Percentiles rank a stretch among this genome's conserved stretches.
Evolutionary conservation across 2,113 vertebrate species (phyloP).

Genomic region (Hippocampus zosterae): DNA sequence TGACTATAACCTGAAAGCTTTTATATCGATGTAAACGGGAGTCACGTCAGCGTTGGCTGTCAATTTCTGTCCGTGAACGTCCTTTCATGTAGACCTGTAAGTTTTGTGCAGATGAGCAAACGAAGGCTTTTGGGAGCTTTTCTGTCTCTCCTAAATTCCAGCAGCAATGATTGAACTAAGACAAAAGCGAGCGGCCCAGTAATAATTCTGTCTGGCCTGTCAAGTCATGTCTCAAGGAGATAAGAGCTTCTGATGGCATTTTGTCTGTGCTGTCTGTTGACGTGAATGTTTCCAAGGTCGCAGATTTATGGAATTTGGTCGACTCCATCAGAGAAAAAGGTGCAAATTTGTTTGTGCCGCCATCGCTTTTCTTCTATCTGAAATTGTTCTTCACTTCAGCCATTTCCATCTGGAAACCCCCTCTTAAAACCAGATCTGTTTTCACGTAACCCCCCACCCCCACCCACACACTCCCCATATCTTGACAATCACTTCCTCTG

Average conservation of each 20-base stretch:
- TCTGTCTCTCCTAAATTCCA: constrained; percentile 9
- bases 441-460: not conserved
- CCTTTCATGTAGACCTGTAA: not conserved
- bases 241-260: constrained; percentile 23
- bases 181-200: constrained; percentile 20
- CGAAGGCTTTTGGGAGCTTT: constrained; percentile 33
- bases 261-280: constrained; percentile 12
- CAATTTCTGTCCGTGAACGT: not conserved
- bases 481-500: not conserved
- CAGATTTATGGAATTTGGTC: not conserved
- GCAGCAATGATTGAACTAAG: constrained; percentile 19
- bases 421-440: constrained; percentile 11
- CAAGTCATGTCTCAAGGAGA: constrained; percentile 27
- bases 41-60: not conserved
- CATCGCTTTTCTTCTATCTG: not conserved
- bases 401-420: not conserved
- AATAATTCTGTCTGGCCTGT: constrained; percentile 41
- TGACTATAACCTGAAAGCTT: constrained; percentile 14
- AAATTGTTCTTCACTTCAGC: not conserved
- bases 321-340: constrained; percentile 11
- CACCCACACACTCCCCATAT: not conserved
- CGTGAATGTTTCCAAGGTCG: constrained; percentile 33
- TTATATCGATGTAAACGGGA: constrained; percentile 12
- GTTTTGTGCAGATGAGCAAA: constrained; percentile 19
- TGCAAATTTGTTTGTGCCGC: constrained; percentile 19